Conservation (phyloP, 30 jellyfish, hydroid and myxozoan species). For the Nemopilema nomurai region DNA sequence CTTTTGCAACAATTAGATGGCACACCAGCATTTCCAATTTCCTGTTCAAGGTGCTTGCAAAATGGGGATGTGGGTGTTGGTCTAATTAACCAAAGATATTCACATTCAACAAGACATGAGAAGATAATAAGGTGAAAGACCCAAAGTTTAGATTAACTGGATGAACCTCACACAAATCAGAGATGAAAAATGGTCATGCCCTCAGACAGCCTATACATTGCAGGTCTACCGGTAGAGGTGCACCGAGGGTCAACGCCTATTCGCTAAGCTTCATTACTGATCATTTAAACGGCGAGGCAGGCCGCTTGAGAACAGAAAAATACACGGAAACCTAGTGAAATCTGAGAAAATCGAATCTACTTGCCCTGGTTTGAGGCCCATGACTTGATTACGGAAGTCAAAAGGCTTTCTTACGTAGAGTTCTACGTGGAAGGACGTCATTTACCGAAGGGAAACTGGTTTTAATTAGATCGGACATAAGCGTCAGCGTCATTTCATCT, state of each 20-base stretch:
- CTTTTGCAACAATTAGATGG: neutral
- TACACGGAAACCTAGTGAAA: neutral
- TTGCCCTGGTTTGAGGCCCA: neutral
- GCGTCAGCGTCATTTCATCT: neutral
- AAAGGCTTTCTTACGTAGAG: neutral
- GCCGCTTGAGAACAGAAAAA: neutral
- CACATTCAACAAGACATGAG: neutral
- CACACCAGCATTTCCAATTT: neutral
- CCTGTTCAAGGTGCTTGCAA: neutral
- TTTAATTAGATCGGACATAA: neutral
- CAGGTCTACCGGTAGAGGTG: neutral
- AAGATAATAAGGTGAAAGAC: neutral
- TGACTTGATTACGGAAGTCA: neutral
- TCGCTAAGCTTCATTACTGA: neutral
- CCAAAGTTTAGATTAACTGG: neutral
- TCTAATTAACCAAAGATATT: neutral
- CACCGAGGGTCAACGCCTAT: neutral
- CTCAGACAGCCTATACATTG: neutral
- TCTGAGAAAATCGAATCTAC: neutral
- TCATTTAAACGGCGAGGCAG: neutral
- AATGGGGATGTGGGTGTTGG: neutral
- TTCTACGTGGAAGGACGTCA: neutral
- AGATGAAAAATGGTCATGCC: neutral
- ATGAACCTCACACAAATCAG: neutral
- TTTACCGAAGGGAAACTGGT: neutral